Percentiles rank a stretch among this genome's conserved stretches.
Conservation (phyloP, 2,797 vertebrate species). For the Etheostoma perlongum region DNA sequence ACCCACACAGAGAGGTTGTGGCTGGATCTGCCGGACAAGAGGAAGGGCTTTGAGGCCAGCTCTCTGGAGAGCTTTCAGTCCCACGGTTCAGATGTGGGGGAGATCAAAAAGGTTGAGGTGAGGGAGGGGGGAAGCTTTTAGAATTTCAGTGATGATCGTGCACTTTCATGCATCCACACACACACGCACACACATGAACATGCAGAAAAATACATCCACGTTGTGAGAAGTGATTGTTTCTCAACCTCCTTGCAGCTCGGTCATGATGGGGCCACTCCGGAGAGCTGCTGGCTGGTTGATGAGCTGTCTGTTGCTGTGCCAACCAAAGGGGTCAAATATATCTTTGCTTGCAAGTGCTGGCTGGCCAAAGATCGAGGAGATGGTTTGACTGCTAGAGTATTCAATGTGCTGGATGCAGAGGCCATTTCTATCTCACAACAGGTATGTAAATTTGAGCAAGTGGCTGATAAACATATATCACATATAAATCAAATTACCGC, state of each 20-base stretch:
- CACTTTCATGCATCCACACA: not conserved
- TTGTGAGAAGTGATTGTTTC: slow-evolving; percentile 52
- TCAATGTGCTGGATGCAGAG: slow-evolving; percentile 94
- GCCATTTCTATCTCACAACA: slow-evolving; percentile 89
- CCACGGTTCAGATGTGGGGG: slow-evolving; percentile 90
- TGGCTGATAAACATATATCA: slow-evolving; percentile 9
- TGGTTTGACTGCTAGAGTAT: slow-evolving; percentile 90
- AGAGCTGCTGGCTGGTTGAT: slow-evolving; percentile 97
- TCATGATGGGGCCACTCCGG: slow-evolving; percentile 94
- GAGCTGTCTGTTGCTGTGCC: slow-evolving; percentile 92
- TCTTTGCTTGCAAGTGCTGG: slow-evolving; percentile 95
- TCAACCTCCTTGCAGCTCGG: slow-evolving; percentile 87
- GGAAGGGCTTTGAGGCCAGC: slow-evolving; percentile 87
- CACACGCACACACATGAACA: slow-evolving; percentile 10
- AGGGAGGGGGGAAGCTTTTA: slow-evolving; percentile 37
- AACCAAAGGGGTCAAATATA: slow-evolving; percentile 93
- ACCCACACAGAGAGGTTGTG: slow-evolving; percentile 89
- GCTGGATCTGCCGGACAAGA: slow-evolving; percentile 89
- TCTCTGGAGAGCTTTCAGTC: slow-evolving; percentile 92
- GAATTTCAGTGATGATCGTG: slow-evolving; percentile 3
- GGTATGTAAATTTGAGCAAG: slow-evolving; percentile 75
- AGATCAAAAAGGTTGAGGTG: slow-evolving; percentile 97
- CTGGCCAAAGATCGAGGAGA: slow-evolving; percentile 97
- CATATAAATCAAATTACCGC: not conserved
- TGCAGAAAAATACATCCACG: slow-evolving; percentile 41